Base-by-base conservation (phyloP, 2,888 invertebrate genomes). In the Dynastes tityus region DNA sequence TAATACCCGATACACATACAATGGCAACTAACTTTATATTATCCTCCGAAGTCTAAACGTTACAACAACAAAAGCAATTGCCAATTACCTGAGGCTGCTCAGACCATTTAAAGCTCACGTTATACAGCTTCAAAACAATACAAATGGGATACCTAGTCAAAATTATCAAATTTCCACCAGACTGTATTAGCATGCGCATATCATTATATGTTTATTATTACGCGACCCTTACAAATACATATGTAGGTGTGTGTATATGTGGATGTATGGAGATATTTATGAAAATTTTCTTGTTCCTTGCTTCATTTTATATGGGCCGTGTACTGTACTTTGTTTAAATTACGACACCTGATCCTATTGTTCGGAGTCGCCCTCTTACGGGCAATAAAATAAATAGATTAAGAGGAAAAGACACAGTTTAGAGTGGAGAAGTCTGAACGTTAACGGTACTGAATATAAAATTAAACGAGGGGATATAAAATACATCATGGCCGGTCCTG, bases 401-500 rank as follows among this genome's bases (percentile, higher is more conserved):
- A 40, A 73, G 40, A 37, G 68, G 29, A 63, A 74, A 74, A 61
- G 16, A 61, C 22, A 61, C 73, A 74, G 45, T 16, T 22, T 49
- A 51, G 13, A 61, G 40, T 61, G 45, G 22, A 40, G 27, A 40
- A 61, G 61, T 61, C 45, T 16, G 29, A 45, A 45, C 8, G 13
- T 29, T 55, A 71, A 27, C 13, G 58, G 67, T 61, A 77, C 77
- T 77, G 77, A 77, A 77, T 77, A 77, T 77, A 77, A 68, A 77
- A 77, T 68, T 68, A 77, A 77, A 77, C 49, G 77, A 45, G 55
- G 45, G 45, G 80, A 80, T 82, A 81, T 82, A 84, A 80, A 84
- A 80, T 80, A 79, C 77, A 79, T 77, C 81, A 80, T 81, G 80
- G 78, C 74, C 13, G 78, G 76, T 80, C 80, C 51, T 81, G 82